phyloP scores from a whole-genome alignment of 30 jellyfish, hydroid and myxozoan genomes.

The Cassiopea andromeda region DNA sequence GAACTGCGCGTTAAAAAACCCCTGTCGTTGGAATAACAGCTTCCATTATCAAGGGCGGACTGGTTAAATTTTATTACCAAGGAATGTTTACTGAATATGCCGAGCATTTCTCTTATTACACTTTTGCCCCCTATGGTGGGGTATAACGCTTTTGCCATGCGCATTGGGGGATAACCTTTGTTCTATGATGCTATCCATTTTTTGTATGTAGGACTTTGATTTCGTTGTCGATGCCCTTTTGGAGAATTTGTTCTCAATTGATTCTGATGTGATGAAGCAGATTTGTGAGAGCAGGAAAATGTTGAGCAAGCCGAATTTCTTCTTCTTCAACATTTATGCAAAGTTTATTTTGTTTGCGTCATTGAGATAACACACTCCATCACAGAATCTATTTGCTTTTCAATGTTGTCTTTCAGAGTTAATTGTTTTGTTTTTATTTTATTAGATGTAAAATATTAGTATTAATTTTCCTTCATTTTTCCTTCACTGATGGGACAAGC shows the following conservation, averaged over 20 bases:
- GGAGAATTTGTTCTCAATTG: constrained; percentile 85
- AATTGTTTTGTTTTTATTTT: neutral
- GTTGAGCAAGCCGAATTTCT: constrained; percentile 43
- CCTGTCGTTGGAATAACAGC: too few relatives aligned
- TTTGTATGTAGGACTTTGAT: constrained; percentile 75
- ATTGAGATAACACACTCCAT: too few relatives aligned
- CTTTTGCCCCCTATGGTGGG: too few relatives aligned
- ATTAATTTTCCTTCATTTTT: neutral
- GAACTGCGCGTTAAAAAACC: too few relatives aligned
- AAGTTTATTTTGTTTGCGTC: neutral
- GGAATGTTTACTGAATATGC: too few relatives aligned
- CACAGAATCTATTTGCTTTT: neutral
- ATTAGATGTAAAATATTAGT: constrained; percentile 68
- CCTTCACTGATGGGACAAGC: too few relatives aligned
- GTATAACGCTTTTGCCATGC: too few relatives aligned
- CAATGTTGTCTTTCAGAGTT: neutral
- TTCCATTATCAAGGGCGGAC: too few relatives aligned
- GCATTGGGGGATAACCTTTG: too few relatives aligned
- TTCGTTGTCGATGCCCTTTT: constrained; percentile 89
- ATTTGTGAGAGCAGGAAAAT: constrained; percentile 79
- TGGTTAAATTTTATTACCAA: too few relatives aligned
- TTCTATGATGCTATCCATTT: neutral
- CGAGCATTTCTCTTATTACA: too few relatives aligned
- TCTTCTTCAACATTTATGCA: neutral
- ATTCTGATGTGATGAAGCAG: constrained; percentile 90